Conservation (phyloP, 2,113 vertebrate genomes). For the Sturnira hondurensis region DNA sequence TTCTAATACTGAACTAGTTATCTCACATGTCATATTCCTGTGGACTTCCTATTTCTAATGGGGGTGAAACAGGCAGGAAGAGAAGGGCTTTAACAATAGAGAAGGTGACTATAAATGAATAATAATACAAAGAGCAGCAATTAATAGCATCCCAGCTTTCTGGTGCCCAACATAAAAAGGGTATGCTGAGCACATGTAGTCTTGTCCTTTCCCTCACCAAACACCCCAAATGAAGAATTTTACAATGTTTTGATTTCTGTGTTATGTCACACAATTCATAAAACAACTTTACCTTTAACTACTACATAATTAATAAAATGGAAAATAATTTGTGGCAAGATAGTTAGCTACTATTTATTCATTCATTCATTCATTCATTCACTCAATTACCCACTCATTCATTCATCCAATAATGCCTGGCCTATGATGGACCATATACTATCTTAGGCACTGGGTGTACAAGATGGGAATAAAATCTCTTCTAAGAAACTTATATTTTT, state of each 20-base stretch:
- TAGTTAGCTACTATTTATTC: neutral
- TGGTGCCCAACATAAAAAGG: neutral
- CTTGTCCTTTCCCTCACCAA: neutral
- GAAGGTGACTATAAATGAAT: slow-evolving; percentile 6
- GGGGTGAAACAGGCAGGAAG: neutral
- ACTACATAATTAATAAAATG: slow-evolving; percentile 1
- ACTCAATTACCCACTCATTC: neutral
- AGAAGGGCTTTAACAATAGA: neutral
- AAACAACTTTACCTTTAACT: slow-evolving; percentile 1
- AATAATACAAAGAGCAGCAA: neutral
- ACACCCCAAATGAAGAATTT: neutral
- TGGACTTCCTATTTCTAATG: slow-evolving; percentile 29
- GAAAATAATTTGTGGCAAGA: slow-evolving; percentile 11
- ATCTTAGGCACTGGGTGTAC: neutral
- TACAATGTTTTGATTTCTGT: slow-evolving; percentile 16
- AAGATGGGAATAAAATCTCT: slow-evolving; percentile 17
- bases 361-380: neutral
- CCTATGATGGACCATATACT: neutral
- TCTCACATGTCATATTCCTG: neutral
- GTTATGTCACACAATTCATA: neutral
- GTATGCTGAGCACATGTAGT: neutral
- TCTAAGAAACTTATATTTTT: neutral
- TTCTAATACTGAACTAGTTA: slow-evolving; percentile 11
- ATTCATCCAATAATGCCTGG: neutral
- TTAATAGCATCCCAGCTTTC: neutral